Conservation (phyloP, 2,888 invertebrate species). For the Teleogryllus oceanicus region DNA sequence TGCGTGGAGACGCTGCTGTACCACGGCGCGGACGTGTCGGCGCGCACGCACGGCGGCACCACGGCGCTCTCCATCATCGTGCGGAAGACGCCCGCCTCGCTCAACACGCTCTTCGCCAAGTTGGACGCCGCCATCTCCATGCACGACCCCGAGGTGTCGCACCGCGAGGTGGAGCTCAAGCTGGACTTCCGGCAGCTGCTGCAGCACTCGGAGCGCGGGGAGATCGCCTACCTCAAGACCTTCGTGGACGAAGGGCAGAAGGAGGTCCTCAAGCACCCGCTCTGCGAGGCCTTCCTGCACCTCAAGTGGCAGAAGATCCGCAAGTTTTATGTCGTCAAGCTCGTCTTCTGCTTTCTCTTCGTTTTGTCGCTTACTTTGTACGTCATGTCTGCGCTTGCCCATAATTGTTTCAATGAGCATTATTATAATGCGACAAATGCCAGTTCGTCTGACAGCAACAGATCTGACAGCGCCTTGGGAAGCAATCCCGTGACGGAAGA, state of each 20-base stretch:
- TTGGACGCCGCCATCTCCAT: constrained; percentile 68
- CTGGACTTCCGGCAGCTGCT: constrained; percentile 77
- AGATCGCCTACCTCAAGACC: constrained; percentile 81
- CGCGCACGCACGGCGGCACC: constrained; percentile 81
- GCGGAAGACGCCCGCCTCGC: constrained; percentile 79
- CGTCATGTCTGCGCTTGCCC: constrained; percentile 76
- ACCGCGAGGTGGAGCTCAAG: constrained; percentile 75
- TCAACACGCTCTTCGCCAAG: constrained; percentile 77
- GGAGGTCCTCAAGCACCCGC: constrained; percentile 78
- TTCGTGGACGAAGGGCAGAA: constrained; percentile 87
- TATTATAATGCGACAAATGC: constrained; percentile 61
- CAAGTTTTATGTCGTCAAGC: constrained; percentile 77
- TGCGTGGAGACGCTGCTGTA: constrained; percentile 81
- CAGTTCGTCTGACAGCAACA: constrained; percentile 40
- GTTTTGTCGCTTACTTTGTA: constrained; percentile 77
- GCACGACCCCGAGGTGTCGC: constrained; percentile 45
- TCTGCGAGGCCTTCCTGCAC: constrained; percentile 82
- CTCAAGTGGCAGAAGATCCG: constrained; percentile 88
- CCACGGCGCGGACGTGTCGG: constrained; percentile 85
- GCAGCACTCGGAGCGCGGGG: constrained; percentile 78
- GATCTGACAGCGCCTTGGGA: too few relatives aligned
- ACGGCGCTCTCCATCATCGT: constrained; percentile 81
- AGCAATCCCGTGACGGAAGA: neutral
- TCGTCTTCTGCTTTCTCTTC: constrained; percentile 75
- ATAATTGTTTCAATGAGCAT: constrained; percentile 75